Percentiles rank a stretch among this genome's conserved stretches.
These are phyloP conservation scores for Beris morrisii DNA, from an alignment of 2,888 invertebrate genomes.

Conservation along the genomic window DNA sequence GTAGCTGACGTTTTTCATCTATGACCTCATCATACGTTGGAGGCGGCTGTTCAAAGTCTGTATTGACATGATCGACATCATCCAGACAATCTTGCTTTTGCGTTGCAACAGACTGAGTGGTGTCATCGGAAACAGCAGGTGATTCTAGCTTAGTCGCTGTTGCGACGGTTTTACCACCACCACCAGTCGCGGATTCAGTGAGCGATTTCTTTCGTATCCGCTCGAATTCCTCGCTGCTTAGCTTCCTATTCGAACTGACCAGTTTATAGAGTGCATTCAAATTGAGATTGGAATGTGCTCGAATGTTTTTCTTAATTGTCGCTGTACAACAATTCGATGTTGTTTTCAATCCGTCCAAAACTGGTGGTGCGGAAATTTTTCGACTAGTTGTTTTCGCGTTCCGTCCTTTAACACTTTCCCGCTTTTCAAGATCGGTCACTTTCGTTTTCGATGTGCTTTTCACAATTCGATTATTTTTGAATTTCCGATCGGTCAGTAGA, in stretches of 20 bases:
- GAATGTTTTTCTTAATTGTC: conserved; percentile 24
- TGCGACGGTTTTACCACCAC: too few species aligned
- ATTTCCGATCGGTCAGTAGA: conserved; percentile 51
- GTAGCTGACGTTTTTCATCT: conserved; percentile 10
- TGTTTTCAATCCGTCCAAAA: conserved; percentile 35
- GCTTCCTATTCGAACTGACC: conserved; percentile 46
- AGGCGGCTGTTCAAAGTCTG: background rate
- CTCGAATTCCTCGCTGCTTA: conserved; percentile 49
- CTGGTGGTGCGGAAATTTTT: conserved; percentile 45
- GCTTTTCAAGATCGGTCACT: conserved; percentile 46
- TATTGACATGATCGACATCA: conserved; percentile 15
- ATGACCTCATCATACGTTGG: conserved; percentile 31
- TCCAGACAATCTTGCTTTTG: conserved; percentile 31
- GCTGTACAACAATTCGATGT: conserved; percentile 31
- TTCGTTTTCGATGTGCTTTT: conserved; percentile 52
- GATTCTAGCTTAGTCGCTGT: background rate
- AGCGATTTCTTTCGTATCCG: conserved; percentile 49
- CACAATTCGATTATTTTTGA: conserved; percentile 51
- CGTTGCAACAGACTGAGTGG: too few species aligned
- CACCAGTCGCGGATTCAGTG: conserved; percentile 43
- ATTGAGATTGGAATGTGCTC: conserved; percentile 47
- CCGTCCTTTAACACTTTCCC: conserved; percentile 42
- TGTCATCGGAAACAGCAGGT: conserved; percentile 14
- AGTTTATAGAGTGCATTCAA: conserved; percentile 50
- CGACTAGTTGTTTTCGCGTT: conserved; percentile 44